Evolutionary conservation across 2,888 invertebrate species (phyloP).

Genomic region (Chrysodeixis includens): DNA sequence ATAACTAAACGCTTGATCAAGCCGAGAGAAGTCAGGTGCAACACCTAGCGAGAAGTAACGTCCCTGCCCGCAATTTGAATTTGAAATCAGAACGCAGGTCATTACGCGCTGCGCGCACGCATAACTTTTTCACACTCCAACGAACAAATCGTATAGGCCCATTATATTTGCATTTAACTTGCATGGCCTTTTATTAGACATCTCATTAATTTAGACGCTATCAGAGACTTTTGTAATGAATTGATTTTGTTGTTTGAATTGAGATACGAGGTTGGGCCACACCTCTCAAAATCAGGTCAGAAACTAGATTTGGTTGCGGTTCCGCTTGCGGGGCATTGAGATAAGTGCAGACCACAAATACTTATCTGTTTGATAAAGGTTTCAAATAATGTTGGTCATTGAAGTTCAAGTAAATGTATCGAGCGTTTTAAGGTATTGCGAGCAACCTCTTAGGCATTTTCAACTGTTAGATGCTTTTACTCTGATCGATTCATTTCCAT

Average conservation of each 20-base stretch:
- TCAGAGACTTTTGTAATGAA: conserved; percentile 16
- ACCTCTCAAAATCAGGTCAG: conserved; percentile 44
- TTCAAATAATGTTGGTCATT: conserved; percentile 31
- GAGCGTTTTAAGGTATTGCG: conserved; percentile 17
- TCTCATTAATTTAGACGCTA: conserved; percentile 38
- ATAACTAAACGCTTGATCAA: conserved; percentile 11
- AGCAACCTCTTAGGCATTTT: no score
- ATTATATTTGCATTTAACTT: conserved; percentile 62
- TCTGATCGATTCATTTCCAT: no score
- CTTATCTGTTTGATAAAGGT: conserved; percentile 42
- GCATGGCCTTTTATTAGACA: conserved; percentile 48
- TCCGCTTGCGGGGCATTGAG: conserved; percentile 36
- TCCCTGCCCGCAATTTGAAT: conserved; percentile 57
- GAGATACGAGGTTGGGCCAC: conserved; percentile 33
- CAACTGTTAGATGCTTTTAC: not conserved
- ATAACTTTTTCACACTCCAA: conserved; percentile 63
- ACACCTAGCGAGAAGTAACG: conserved; percentile 39
- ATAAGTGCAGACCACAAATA: conserved; percentile 31
- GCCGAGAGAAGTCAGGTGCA: conserved; percentile 39
- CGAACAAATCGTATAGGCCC: conserved; percentile 56
- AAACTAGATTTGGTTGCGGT: conserved; percentile 36
- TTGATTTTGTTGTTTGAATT: conserved; percentile 21
- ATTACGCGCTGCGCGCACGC: conserved; percentile 58
- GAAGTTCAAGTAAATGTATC: conserved; percentile 39
- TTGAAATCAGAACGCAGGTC: conserved; percentile 65